A percentile compares a stretch with the other conserved stretches of the same genome.
Evolutionary conservation across 2,797 vertebrate species (phyloP).

Genomic region (Luscinia megarhynchos): DNA sequence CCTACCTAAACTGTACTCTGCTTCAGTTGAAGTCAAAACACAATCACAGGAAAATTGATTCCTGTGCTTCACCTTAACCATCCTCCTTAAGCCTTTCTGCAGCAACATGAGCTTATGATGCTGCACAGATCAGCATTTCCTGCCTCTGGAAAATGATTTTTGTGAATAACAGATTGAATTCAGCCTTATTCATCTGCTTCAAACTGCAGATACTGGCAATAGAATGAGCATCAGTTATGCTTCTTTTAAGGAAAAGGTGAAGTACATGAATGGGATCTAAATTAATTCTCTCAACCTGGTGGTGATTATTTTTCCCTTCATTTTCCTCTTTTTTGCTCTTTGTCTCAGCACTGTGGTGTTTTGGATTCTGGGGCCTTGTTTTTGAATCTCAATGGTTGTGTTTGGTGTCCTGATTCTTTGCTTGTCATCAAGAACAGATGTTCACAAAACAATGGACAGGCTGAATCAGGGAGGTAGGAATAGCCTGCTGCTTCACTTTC

Average conservation of each 20-base stretch:
- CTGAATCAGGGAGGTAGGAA: constrained; percentile 80
- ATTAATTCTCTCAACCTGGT: constrained; percentile 55
- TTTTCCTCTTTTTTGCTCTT: constrained; percentile 49
- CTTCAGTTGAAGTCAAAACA: constrained; percentile 72
- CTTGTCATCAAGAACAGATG: constrained; percentile 68
- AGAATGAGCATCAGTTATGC: background rate
- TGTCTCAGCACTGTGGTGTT: constrained; percentile 77
- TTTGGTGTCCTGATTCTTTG: constrained; percentile 75
- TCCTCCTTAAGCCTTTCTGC: background rate
- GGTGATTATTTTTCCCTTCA: constrained; percentile 36
- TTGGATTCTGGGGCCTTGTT: constrained; percentile 73
- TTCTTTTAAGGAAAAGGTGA: constrained; percentile 70
- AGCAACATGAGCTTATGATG: background rate
- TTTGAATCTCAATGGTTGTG: constrained; percentile 71
- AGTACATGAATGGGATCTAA: constrained; percentile 77
- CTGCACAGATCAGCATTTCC: background rate
- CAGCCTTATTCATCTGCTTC: background rate
- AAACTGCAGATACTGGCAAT: background rate
- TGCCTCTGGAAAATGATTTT: background rate
- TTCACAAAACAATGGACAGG: constrained; percentile 77
- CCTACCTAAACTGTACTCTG: constrained; percentile 77
- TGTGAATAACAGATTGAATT: background rate
- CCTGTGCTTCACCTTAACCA: constrained; percentile 77
- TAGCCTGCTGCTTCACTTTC: constrained; percentile 46
- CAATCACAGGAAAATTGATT: constrained; percentile 71